Percentiles rank a stretch among this genome's conserved stretches.
These are phyloP conservation scores for Aproaerema taeniolella DNA, from an alignment of 2,888 invertebrate genomes.

Conservation along the genomic window DNA sequence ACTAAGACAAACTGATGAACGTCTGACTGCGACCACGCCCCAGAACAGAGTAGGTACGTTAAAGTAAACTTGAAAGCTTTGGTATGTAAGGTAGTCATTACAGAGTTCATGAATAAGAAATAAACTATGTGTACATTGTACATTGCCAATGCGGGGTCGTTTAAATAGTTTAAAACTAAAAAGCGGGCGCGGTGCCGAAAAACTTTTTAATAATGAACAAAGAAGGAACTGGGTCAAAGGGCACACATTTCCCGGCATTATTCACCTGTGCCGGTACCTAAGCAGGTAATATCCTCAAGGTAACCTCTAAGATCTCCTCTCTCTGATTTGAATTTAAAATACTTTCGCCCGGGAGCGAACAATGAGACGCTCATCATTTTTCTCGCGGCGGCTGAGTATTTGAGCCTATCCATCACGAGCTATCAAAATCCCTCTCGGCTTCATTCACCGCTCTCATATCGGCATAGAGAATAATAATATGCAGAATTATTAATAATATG, in stretches of 20 bases:
- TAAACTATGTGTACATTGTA: no score
- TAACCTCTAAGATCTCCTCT: conserved; percentile 34
- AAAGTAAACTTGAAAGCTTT: no score
- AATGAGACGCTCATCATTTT: conserved; percentile 45
- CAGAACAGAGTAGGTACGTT: no score
- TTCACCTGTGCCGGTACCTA: conserved; percentile 20
- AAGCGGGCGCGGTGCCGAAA: no score
- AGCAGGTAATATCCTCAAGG: conserved; percentile 36
- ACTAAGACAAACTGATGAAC: not conserved
- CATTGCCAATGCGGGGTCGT: no score
- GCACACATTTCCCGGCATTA: conserved; percentile 5
- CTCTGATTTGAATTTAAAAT: conserved; percentile 57
- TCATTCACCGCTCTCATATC: not conserved
- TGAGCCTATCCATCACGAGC: conserved; percentile 40
- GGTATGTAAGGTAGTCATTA: no score
- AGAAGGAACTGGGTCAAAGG: conserved; percentile 13
- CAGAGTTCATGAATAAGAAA: no score
- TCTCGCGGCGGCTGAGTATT: conserved; percentile 28
- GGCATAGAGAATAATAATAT: not conserved
- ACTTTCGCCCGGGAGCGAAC: conserved; percentile 33
- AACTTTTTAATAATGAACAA: conserved; percentile 2
- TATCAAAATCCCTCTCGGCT: conserved; percentile 31
- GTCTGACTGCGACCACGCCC: no score
- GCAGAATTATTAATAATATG: not conserved
- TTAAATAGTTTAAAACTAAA: no score